Percentiles rank a stretch among this genome's conserved stretches.
Conservation (phyloP, 2,113 vertebrate genomes). For the Leiothrix lutea region DNA sequence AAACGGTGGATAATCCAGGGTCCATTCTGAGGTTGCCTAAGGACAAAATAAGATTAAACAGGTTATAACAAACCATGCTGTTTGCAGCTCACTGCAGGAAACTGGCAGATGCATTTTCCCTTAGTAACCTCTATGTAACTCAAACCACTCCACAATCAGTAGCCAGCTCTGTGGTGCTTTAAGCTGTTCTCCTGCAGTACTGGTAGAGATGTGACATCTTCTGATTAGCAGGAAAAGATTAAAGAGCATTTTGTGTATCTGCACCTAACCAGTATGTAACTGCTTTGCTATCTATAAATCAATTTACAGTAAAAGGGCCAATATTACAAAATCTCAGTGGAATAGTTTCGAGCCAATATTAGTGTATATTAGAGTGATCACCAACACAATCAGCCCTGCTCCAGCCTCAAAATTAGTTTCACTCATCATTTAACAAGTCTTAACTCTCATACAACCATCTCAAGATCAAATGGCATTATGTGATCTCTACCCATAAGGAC, state of each 20-base stretch:
- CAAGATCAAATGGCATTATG: not conserved
- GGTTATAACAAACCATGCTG: not conserved
- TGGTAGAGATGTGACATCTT: not conserved
- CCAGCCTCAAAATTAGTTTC: not conserved
- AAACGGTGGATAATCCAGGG: constrained; percentile 94
- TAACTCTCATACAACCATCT: not conserved
- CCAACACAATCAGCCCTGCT: not conserved
- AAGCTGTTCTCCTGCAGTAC: not conserved
- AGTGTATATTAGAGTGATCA: not conserved
- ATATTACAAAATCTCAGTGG: not conserved
- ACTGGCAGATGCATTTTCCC: not conserved
- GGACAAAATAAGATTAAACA: not conserved
- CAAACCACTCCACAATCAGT: not conserved
- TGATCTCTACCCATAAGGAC: not conserved
- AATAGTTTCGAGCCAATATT: not conserved
- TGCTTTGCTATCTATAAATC: not conserved
- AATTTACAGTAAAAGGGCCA: not conserved
- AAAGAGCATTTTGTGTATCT: not conserved
- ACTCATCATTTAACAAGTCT: not conserved
- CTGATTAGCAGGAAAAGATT: not conserved
- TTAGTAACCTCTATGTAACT: not conserved
- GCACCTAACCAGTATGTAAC: not conserved
- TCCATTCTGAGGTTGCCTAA: constrained; percentile 92
- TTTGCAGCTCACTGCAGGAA: not conserved
- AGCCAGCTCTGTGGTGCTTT: not conserved